Percentiles rank a stretch among this genome's conserved stretches.
phyloP scores from a whole-genome alignment of 2,888 invertebrate genomes.

The Euclidia mi region DNA sequence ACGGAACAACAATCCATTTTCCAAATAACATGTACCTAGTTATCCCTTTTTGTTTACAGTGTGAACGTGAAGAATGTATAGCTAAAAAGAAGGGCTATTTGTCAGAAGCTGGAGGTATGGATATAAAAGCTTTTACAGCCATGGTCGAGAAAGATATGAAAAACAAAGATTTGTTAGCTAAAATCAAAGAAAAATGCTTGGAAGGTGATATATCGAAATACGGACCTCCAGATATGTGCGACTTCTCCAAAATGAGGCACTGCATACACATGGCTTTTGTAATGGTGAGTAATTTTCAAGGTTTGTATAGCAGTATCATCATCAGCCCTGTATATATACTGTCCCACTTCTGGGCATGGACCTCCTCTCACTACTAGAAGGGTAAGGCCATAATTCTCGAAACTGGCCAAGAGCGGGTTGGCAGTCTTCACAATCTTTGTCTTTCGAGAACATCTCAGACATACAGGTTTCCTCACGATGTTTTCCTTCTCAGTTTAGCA shows the following conservation, averaged over 20 bases:
- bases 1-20: too few relatives aligned
- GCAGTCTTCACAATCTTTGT: too few relatives aligned
- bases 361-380: too few relatives aligned
- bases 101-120: slow-evolving; percentile 51
- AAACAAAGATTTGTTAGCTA: slow-evolving; percentile 28
- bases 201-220: slow-evolving; percentile 43
- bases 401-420: too few relatives aligned
- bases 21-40: too few relatives aligned
- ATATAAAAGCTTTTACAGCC: slow-evolving; percentile 41
- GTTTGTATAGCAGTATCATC: slow-evolving; percentile 17
- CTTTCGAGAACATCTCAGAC: too few relatives aligned
- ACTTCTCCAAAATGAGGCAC: slow-evolving; percentile 1
- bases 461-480: too few relatives aligned
- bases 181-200: slow-evolving; percentile 52
- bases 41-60: too few relatives aligned
- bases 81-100: slow-evolving; percentile 53
- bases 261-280: neutral
- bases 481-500: too few relatives aligned
- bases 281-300: neutral
- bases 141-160: slow-evolving; percentile 28
- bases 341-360: too few relatives aligned
- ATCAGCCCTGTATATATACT: too few relatives aligned
- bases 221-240: slow-evolving; percentile 44
- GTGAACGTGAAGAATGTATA: slow-evolving; percentile 16
- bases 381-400: too few relatives aligned